phyloP scores from a whole-genome alignment of 2,113 vertebrate genomes.

The Ochotona curzoniae region DNA sequence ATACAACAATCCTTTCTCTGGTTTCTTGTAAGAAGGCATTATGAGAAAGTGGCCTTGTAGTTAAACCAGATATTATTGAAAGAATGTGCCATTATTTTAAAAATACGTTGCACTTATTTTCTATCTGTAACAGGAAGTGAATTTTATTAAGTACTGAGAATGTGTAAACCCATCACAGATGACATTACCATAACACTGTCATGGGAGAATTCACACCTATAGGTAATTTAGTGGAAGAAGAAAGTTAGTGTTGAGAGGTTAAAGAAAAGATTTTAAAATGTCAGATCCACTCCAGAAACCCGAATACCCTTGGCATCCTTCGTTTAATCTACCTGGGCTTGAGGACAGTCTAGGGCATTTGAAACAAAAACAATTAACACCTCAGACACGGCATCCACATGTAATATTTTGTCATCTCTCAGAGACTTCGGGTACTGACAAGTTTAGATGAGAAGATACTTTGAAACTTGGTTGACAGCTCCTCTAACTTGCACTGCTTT shows the following conservation, averaged over 20 bases:
- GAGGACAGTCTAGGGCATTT: constrained; percentile 58
- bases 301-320: constrained; percentile 55
- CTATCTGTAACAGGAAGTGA: constrained; percentile 74
- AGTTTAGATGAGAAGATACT: constrained; percentile 67
- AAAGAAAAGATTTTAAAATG: constrained; percentile 78
- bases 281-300: constrained; percentile 68
- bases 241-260: constrained; percentile 76
- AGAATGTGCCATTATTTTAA: neutral
- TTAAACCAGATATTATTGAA: constrained; percentile 48
- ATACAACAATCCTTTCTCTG: constrained; percentile 1
- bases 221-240: constrained; percentile 72
- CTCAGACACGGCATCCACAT: neutral
- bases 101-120: neutral
- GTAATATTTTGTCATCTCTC: no score
- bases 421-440: constrained; percentile 61
- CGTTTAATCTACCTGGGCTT: constrained; percentile 31
- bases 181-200: constrained; percentile 48
- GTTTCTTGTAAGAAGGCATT: no score
- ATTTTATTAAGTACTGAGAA: constrained; percentile 43
- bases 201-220: constrained; percentile 72
- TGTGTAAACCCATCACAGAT: constrained; percentile 57
- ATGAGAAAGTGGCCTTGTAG: constrained; percentile 50
- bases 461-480: constrained; percentile 67
- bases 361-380: constrained; percentile 60
- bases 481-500: constrained; percentile 48